Base-by-base conservation (phyloP, 30 jellyfish, hydroid and myxozoan species). In the Sanderia malayensis region DNA sequence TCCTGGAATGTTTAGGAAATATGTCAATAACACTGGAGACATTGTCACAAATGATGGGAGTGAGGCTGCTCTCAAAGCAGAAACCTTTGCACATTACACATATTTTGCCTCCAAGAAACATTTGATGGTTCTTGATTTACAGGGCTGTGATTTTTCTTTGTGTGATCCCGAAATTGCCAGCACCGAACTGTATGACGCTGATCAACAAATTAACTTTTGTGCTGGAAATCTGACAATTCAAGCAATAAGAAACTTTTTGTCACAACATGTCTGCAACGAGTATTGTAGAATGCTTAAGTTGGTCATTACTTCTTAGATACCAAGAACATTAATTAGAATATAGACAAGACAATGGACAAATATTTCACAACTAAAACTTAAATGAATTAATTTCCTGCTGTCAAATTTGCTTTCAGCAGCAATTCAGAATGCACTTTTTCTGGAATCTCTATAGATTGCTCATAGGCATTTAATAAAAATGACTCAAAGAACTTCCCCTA, bases 81-180 rank as follows among this genome's bases (percentile, higher is more conserved):
- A 61, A 61, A 60, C 76, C 0, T 26, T 76, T 76, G 88, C 80
- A 1, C 81, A 76, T 44, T 76, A 60, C 24, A 34, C 88, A 0
- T 76, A 76, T 26, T 23, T 24, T 6, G 31, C n/a, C 1, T 76
- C 88, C 18, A 44, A 64, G 41, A 63, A 76, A 45, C 26, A 62
- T 32, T 19, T 76, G 45, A 76, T 76, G 79, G 72, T 76, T 21
- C 73, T 76, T 0, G 88, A 64, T 46, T 11, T 76, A 23, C 88
- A 76, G 44, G 88, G 88, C 13, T 29, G 25, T 2, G 61, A 29
- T 25, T 64, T 4, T 41, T 26, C 81, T 20, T 22, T 76, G 57
- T 17, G 57, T 46, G 88, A 76, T 37, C 88, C 88, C 20, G 88
- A 76, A 64, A 76, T 76, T 0, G 88, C 88, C 18, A 57, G 67